Conservation (phyloP, 2,113 vertebrate species). For the Nestor notabilis region DNA sequence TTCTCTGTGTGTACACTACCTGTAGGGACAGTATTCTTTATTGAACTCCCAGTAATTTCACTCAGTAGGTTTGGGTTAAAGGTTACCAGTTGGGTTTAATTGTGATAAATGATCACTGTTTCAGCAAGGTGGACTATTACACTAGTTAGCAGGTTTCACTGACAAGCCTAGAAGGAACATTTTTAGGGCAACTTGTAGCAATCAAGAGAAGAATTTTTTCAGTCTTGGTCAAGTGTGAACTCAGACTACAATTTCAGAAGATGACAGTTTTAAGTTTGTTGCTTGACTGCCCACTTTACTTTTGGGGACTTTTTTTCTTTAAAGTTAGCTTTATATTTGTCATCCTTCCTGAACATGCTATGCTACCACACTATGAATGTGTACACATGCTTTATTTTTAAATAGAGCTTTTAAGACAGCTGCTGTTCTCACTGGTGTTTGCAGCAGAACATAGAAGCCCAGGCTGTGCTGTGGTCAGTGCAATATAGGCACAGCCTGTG, state of each 20-base stretch:
- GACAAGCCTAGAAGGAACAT: neutral
- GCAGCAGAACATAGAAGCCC: neutral
- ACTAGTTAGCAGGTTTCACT: neutral
- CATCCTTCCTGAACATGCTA: neutral
- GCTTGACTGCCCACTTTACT: neutral
- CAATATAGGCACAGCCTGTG: neutral
- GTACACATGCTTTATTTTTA: neutral
- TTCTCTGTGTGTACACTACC: neutral
- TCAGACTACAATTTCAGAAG: neutral
- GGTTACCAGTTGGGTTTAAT: neutral
- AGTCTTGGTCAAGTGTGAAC: neutral
- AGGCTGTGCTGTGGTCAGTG: neutral
- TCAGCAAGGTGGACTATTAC: neutral
- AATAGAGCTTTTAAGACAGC: neutral
- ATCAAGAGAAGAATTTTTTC: neutral
- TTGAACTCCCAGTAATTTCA: neutral
- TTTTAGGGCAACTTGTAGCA: neutral
- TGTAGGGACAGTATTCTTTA: neutral
- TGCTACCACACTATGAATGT: neutral
- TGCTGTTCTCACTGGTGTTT: neutral
- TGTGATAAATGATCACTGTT: slow-evolving; percentile 1
- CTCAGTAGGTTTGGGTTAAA: neutral
- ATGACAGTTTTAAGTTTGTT: neutral
- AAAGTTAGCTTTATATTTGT: neutral
- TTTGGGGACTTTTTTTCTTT: neutral